Base-by-base conservation (phyloP, 1,140 invertebrate species). In the Pinna nobilis region DNA sequence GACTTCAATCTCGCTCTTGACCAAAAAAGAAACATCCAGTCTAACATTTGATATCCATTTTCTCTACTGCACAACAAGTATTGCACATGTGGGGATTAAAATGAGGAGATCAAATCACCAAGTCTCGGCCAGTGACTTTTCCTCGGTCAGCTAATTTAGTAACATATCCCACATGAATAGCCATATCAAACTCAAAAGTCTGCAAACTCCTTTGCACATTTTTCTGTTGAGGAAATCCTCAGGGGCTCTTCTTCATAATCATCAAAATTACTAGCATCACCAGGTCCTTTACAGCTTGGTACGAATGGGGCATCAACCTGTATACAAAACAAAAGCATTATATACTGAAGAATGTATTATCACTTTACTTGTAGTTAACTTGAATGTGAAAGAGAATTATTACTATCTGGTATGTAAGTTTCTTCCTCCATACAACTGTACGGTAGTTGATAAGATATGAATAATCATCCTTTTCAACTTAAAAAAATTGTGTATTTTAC, bases 251-350 rank as follows among this genome's bases (percentile, higher is more conserved):
- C 92, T 63, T 92, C 90, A 78, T 92, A 92, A 59, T 90, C 84
- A 76, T 92, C 91, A 87, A 92, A 92, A 81, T 92, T 90, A 69
- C 89, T 89, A 30, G 91, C 89, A 83, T 92, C 92, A 39, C 90
- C 91, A 35, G 88, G 86, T 60, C 88, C 88, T 70, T 87, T 89
- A 74, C 91, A 84, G 86, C 90, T 91, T 6, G 91, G 91, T 68
- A 91, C 85, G 77, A 92, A 88, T 64, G 91, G 90, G 53, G 91
- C 90, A 79, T 90, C 88, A 57, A 90, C 88, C 91, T 91, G 80
- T 11, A 73, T 33, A 30, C 60, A 2, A 75, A 35, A 59, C 2
- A 23, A 53, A 53, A 53, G 23, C 3, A 53, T 13, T 20, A 53
- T 53, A 15, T 6, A n/a, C n/a, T n/a, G n/a, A n/a, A n/a, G n/a